Evolutionary conservation across 2,797 vertebrate genomes (phyloP).

Genomic region (Thaleichthys pacificus): DNA sequence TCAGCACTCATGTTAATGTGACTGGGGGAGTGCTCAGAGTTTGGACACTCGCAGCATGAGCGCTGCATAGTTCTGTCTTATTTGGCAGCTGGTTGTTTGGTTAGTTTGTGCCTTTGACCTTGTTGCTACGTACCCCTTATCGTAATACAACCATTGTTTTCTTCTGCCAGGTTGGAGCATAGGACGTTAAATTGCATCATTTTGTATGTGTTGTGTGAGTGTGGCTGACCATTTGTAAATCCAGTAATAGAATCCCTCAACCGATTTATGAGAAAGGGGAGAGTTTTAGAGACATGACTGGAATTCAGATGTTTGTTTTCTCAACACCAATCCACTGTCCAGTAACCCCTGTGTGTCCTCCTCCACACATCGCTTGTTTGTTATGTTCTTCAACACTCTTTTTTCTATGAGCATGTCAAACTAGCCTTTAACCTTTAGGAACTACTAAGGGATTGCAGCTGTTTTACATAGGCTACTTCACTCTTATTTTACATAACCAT

Average conservation of each 20-base stretch:
- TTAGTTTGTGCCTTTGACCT: conserved; percentile 1
- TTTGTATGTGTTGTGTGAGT: not conserved
- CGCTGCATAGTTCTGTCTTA: not conserved
- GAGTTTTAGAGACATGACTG: not conserved
- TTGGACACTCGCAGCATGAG: no score
- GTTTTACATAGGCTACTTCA: no score
- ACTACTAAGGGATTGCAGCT: no score
- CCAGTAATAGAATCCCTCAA: not conserved
- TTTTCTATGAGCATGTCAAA: not conserved
- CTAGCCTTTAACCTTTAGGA: no score
- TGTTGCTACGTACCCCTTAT: not conserved
- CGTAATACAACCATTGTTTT: no score
- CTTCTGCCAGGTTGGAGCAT: no score
- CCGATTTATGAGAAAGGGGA: not conserved
- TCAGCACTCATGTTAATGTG: no score
- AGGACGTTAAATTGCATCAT: not conserved
- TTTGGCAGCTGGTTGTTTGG: not conserved
- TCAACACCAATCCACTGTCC: conserved; percentile 4
- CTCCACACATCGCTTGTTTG: not conserved
- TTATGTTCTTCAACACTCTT: not conserved
- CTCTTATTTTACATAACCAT: no score
- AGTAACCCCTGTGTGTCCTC: not conserved
- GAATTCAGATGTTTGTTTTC: not conserved
- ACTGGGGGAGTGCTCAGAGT: no score
- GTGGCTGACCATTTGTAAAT: not conserved